These are phyloP conservation scores for Sapayoa aenigma DNA, from an alignment of 2,113 vertebrate genomes.

Conservation along the genomic window DNA sequence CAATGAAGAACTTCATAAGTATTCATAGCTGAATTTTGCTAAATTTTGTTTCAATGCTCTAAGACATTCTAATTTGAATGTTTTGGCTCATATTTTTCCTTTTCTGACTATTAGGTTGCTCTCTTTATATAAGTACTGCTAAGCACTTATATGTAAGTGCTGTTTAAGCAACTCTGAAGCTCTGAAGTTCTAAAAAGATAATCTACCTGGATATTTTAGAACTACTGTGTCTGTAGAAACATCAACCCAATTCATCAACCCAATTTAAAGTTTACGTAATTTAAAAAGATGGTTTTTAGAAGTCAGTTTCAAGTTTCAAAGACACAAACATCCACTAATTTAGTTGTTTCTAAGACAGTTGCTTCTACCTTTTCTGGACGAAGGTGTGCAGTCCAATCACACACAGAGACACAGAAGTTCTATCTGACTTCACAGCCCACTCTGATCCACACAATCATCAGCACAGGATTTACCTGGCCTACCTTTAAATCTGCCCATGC, in stretches of 20 bases:
- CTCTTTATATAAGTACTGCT: not conserved
- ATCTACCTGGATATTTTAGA: not conserved
- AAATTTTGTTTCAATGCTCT: not conserved
- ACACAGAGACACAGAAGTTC: not conserved
- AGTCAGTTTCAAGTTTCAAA: not conserved
- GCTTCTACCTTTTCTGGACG: not conserved
- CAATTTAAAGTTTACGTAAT: not conserved
- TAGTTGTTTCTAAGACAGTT: not conserved
- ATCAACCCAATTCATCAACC: not conserved
- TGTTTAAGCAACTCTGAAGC: not conserved
- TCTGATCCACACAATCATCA: not conserved
- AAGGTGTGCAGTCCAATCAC: not conserved
- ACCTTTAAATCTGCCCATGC: fast-evolving
- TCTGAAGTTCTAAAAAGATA: not conserved
- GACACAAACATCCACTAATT: not conserved
- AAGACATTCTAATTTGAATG: not conserved
- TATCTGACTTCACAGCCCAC: not conserved
- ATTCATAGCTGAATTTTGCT: not conserved
- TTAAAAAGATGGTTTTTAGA: not conserved
- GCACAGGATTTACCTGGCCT: not conserved
- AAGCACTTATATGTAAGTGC: too few relatives aligned
- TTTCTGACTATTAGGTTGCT: not conserved
- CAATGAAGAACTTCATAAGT: not conserved
- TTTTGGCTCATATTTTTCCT: not conserved
- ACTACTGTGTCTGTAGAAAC: not conserved